Conservation (phyloP, 1,140 invertebrate species). For the Microplitis mediator region DNA sequence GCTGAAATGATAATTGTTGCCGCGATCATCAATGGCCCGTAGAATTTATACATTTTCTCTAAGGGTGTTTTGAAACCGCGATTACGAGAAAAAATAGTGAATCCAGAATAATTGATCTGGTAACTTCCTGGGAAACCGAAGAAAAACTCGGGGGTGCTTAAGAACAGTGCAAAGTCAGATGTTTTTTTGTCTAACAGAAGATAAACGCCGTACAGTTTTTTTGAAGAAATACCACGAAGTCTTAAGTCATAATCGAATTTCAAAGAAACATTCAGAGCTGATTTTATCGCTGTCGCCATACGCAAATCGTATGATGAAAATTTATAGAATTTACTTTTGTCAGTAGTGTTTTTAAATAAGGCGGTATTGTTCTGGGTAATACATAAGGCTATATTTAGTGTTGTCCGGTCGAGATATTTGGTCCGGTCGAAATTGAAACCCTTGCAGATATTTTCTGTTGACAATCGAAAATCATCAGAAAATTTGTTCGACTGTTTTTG, state of each 20-base stretch:
- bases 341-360: no score
- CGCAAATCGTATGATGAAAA: no score
- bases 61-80: neutral
- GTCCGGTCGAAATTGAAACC: neutral
- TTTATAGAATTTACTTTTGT: no score
- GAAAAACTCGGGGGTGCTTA: neutral
- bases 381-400: neutral
- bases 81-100: neutral
- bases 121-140: neutral
- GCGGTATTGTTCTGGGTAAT: neutral
- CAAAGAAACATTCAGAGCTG: no score
- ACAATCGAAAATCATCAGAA: no score
- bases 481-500: no score
- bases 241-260: no score
- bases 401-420: neutral
- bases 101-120: neutral
- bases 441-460: neutral
- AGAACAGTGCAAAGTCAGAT: neutral
- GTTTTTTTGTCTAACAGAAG: neutral
- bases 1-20: neutral
- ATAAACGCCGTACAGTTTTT: no score
- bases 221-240: no score
- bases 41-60: neutral
- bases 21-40: neutral
- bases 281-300: no score